These are phyloP conservation scores for Semotilus atromaculatus DNA, from an alignment of 2,797 vertebrate genomes.

Conservation along the genomic window DNA sequence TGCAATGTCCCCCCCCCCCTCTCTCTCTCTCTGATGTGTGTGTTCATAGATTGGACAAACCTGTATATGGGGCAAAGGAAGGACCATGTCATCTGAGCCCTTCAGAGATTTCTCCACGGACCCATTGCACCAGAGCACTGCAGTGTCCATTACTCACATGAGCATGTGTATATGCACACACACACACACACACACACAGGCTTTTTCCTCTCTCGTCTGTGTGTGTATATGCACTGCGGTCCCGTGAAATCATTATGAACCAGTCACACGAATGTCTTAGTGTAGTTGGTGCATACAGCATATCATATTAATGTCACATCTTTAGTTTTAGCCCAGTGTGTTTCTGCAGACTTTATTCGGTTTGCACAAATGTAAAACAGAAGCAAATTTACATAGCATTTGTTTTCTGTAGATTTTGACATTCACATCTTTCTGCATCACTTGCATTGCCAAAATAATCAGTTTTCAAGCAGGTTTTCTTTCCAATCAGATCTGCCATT, in stretches of 20 bases:
- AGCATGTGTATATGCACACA: constrained; percentile 23
- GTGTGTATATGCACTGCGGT: constrained; percentile 53
- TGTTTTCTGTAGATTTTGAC: constrained; percentile 7
- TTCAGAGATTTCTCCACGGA: constrained; percentile 68
- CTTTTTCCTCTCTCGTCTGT: too few species aligned
- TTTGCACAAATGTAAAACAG: not conserved
- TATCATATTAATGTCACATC: not conserved
- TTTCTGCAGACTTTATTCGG: not conserved
- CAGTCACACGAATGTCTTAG: constrained; percentile 57
- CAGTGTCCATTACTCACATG: constrained; percentile 71
- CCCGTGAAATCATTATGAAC: constrained; percentile 68
- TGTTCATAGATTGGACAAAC: constrained; percentile 28
- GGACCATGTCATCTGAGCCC: constrained; percentile 60
- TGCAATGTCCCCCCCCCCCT: constrained; percentile 36
- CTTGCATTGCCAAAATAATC: constrained; percentile 6
- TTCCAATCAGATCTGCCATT: not conserved
- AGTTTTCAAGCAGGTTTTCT: not conserved
- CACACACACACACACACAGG: constrained; percentile 27
- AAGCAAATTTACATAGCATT: not conserved
- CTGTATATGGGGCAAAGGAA: constrained; percentile 61
- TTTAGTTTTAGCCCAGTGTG: not conserved
- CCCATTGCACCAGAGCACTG: constrained; percentile 64
- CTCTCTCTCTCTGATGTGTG: not conserved
- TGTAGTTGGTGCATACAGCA: not conserved
- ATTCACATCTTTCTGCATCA: constrained; percentile 24